Base-by-base conservation (phyloP, 2,888 invertebrate genomes). In the Melieria omissa region DNA sequence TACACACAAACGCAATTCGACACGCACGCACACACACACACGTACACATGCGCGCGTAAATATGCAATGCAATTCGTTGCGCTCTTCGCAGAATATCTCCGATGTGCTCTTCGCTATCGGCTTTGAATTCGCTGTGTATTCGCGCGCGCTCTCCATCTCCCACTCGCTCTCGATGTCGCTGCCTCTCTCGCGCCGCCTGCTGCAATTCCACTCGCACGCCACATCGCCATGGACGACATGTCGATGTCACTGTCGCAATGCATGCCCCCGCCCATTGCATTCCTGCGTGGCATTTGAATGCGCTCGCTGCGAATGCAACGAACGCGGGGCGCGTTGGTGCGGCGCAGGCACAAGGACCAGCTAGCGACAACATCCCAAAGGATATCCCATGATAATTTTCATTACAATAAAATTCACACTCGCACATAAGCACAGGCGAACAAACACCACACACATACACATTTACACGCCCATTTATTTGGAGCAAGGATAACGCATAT, bases 381-480 rank as follows among this genome's bases (percentile, higher is more conserved):
- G 82, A 81, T 81, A 80, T 80, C 78, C 78, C 79, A 80, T 78
- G 82, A 83, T 82, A 83, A 82, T 83, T 83, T 81, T 78, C 80
- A 83, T 79, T 81, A 80, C 79, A 76, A 81, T 78, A 75, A 77
- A 76, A 77, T 78, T 78, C 76, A 72, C 55, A 75, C 65, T 61
- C 60, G 65, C 61, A 52, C 52, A 61, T 57, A 54, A 5, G 10
- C 49, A 47, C 41, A 52, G 10, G 5, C 45, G 44, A 4, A 57
- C 16, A 41, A 54, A 29, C 29, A 29, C 29, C 29, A 42, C 58
- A 68, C 68, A 46, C 46, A 49, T 2, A 49, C 68, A 69, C 54
- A 69, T 65, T 55, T 63, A 29, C 29, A 29, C 29, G 44, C 70
- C 65, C 44, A 67, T 45, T 49, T 65, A 63, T 16, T 41, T 41